Percentiles rank a stretch among this genome's conserved stretches.
Evolutionary conservation across 2,113 vertebrate species (phyloP).

Genomic region (Gobius niger): DNA sequence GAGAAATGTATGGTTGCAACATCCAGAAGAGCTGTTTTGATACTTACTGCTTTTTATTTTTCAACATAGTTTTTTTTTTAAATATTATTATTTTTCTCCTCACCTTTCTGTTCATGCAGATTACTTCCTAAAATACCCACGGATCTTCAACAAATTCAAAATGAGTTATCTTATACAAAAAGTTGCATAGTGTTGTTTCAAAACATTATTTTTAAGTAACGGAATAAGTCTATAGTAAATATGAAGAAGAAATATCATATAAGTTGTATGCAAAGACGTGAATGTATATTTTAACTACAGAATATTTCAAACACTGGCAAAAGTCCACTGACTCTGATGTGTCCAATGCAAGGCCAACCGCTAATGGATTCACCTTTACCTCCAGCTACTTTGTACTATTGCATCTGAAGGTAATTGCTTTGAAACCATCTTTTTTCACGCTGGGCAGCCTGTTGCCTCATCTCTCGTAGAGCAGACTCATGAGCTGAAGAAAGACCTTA

Average conservation of each 20-base stretch:
- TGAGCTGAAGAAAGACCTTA: conserved; percentile 42
- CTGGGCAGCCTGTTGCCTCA: conserved; percentile 38
- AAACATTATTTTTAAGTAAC: conserved; percentile 3
- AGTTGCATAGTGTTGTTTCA: conserved; percentile 3
- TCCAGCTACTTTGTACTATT: conserved; percentile 23
- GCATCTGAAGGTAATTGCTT: conserved; percentile 47
- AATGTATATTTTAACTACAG: neutral
- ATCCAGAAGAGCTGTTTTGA: too few species aligned
- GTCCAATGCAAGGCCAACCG: conserved; percentile 21
- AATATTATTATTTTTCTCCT: neutral
- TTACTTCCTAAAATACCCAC: neutral
- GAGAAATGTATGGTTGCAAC: neutral
- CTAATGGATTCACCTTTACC: conserved; percentile 41
- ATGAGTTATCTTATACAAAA: neutral
- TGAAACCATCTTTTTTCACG: conserved; percentile 41
- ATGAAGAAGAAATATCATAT: conserved; percentile 3
- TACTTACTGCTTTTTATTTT: too few species aligned
- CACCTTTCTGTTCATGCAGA: neutral
- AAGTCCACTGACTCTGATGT: conserved; percentile 19
- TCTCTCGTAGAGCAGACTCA: conserved; percentile 36
- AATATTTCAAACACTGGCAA: conserved; percentile 16
- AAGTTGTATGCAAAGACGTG: conserved; percentile 1
- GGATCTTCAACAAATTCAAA: neutral
- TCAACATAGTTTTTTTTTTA: too few species aligned
- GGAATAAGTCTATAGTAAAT: conserved; percentile 10